A percentile compares a stretch with the other conserved stretches of the same genome.
phyloP scores from a whole-genome alignment of 2,797 vertebrate genomes.

The Poeciliopsis gracilis region DNA sequence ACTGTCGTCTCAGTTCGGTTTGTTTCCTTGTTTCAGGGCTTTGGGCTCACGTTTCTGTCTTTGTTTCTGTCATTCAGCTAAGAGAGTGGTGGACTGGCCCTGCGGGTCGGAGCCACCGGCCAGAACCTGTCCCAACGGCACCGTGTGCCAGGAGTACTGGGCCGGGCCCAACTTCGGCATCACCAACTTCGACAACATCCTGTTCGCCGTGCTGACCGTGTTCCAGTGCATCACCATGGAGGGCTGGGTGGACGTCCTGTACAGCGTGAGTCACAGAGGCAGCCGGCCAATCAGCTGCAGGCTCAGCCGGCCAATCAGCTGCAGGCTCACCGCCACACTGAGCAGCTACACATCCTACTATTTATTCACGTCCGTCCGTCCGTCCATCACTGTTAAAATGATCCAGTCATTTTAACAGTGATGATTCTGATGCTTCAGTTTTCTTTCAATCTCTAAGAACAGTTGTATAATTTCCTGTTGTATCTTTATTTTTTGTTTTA shows the following conservation, averaged over 20 bases:
- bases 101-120: constrained; percentile 87
- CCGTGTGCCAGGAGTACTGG: constrained; percentile 88
- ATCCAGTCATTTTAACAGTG: too few species aligned
- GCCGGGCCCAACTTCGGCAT: constrained; percentile 95
- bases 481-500: not conserved
- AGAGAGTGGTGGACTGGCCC: constrained; percentile 86
- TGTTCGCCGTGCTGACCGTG: constrained; percentile 96
- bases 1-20: not conserved
- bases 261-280: constrained; percentile 78
- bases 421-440: not conserved
- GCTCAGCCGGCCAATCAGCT: not conserved
- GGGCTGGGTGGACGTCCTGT: constrained; percentile 97
- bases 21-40: not conserved
- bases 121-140: constrained; percentile 85
- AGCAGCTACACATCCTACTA: not conserved
- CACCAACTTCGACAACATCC: constrained; percentile 98
- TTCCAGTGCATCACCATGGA: constrained; percentile 99
- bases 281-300: not conserved
- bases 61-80: constrained; percentile 67
- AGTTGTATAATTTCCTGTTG: not conserved
- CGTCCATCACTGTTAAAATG: not conserved
- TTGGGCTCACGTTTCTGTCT: not conserved
- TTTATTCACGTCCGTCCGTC: too few species aligned
- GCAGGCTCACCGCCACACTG: not conserved
- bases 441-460: not conserved